A percentile compares a stretch with the other conserved stretches of the same genome.
These are phyloP conservation scores for Phenganax subtilis DNA, from an alignment of 92 coral and sea anemone species.

Conservation along the genomic window DNA sequence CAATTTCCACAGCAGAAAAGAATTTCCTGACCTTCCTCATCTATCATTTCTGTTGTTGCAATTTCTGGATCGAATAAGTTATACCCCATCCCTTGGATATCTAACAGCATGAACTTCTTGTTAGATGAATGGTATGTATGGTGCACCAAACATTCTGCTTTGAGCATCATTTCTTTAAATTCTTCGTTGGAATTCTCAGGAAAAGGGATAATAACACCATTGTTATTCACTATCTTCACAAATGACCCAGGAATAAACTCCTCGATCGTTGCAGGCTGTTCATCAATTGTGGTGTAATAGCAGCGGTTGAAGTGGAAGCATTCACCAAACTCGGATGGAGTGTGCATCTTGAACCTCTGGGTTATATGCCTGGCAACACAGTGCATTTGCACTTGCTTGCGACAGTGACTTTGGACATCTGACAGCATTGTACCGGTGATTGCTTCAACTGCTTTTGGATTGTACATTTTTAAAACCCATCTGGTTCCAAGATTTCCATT, in stretches of 20 bases:
- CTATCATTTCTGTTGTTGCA: constrained; percentile 51
- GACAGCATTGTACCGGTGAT: constrained; percentile 34
- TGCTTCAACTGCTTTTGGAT: constrained; percentile 38
- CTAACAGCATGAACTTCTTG: constrained; percentile 49
- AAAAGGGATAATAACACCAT: no score
- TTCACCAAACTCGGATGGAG: background rate
- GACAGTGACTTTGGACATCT: constrained; percentile 34
- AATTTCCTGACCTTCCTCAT: no score
- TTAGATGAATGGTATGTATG: constrained; percentile 2
- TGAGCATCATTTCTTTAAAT: no score
- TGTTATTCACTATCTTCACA: no score
- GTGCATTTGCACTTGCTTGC: constrained; percentile 56
- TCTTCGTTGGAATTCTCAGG: no score
- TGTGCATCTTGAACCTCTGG: constrained; percentile 32
- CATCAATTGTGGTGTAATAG: background rate
- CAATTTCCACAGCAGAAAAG: no score
- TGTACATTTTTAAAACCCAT: constrained; percentile 50
- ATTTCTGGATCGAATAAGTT: constrained; percentile 54
- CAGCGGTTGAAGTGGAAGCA: background rate
- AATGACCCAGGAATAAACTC: no score
- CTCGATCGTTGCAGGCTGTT: no score
- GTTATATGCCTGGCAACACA: constrained; percentile 49
- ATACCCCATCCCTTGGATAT: constrained; percentile 54
- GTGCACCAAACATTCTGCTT: no score
- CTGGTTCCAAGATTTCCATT: constrained; percentile 22